These are phyloP conservation scores for Crioceris asparagi DNA, from an alignment of 2,888 invertebrate genomes.

Conservation along the genomic window DNA sequence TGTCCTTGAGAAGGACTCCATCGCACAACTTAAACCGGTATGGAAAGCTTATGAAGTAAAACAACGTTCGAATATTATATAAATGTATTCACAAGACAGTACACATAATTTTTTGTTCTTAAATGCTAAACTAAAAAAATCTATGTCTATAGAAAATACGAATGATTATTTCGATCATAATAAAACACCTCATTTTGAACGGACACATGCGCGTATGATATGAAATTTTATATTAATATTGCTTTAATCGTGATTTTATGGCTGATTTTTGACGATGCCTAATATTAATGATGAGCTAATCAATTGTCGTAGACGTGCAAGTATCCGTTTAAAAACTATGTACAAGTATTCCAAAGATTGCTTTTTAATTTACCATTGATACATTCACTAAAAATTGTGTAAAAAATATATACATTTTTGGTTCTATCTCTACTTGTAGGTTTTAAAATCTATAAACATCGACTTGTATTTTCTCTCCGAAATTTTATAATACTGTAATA, in stretches of 20 bases:
- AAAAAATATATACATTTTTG: slow-evolving; percentile 28
- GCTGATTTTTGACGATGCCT: slow-evolving; percentile 15
- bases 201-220: slow-evolving; percentile 29
- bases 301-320: too few relatives aligned
- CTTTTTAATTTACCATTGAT: slow-evolving; percentile 25
- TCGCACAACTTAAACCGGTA: too few relatives aligned
- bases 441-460: not conserved
- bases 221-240: slow-evolving; percentile 25
- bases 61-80: slow-evolving; percentile 24
- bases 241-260: slow-evolving; percentile 18
- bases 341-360: slow-evolving; percentile 30
- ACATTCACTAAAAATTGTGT: slow-evolving; percentile 24
- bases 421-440: slow-evolving; percentile 16
- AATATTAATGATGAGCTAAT: slow-evolving; percentile 23
- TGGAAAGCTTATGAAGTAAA: too few relatives aligned
- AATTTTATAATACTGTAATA: slow-evolving; percentile 17
- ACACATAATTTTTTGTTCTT: slow-evolving; percentile 36
- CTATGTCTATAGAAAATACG: slow-evolving; percentile 34
- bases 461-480: slow-evolving; percentile 7
- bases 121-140: slow-evolving; percentile 36
- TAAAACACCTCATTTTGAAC: slow-evolving; percentile 26
- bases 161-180: slow-evolving; percentile 22
- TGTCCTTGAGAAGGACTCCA: too few relatives aligned
- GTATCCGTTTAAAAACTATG: slow-evolving; percentile 28
- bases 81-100: slow-evolving; percentile 40